Percentiles rank a stretch among this genome's conserved stretches.
Conservation (phyloP, 2,797 vertebrate species). For the Momotus momota region DNA sequence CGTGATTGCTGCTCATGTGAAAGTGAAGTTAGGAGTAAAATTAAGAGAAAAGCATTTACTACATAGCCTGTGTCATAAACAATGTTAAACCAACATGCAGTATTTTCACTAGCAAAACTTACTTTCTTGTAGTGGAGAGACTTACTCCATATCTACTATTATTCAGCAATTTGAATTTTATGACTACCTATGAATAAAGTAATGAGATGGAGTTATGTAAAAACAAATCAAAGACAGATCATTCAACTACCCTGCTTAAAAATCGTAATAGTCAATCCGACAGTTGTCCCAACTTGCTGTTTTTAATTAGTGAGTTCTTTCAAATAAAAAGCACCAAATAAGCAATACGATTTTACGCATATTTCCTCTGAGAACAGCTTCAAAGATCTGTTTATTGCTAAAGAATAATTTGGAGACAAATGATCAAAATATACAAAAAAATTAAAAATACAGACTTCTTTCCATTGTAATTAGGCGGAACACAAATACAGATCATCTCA, state of each 20-base stretch:
- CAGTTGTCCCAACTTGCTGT: background rate
- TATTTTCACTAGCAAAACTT: background rate
- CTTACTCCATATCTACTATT: background rate
- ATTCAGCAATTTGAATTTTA: background rate
- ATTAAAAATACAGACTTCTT: background rate
- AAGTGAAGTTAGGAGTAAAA: background rate
- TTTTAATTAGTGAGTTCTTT: slow-evolving; percentile 47
- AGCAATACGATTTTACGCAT: background rate
- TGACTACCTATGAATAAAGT: background rate
- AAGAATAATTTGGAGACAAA: background rate
- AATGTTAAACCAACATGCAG: background rate
- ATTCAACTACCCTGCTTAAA: background rate
- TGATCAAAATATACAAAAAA: slow-evolving; percentile 3
- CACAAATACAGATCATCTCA: background rate
- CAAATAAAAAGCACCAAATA: slow-evolving; percentile 16
- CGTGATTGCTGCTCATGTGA: background rate
- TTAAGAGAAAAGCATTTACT: background rate
- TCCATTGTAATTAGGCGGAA: background rate
- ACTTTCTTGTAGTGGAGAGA: background rate
- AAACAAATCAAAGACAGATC: background rate
- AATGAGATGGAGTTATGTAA: background rate
- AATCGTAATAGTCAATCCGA: background rate
- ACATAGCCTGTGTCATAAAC: background rate
- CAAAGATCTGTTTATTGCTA: slow-evolving; percentile 10
- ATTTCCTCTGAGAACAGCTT: slow-evolving; percentile 23